Evolutionary conservation across 1,140 invertebrate genomes (phyloP).

Genomic region (Megalopta genalis): DNA sequence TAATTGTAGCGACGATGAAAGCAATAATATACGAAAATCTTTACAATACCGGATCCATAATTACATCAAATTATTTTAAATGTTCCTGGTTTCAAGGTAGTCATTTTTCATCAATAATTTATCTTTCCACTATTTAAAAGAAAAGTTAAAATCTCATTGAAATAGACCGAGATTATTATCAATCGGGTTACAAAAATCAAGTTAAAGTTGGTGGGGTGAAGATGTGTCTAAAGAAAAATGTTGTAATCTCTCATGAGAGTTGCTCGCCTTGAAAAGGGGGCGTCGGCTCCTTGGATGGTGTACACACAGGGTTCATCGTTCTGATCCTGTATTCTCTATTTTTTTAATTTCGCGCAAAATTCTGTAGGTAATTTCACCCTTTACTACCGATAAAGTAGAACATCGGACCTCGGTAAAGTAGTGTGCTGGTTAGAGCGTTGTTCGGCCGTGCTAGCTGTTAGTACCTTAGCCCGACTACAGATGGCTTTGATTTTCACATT

Average conservation of each 20-base stretch:
- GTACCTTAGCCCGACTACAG: not conserved
- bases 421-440: not conserved
- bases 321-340: conserved; percentile 47
- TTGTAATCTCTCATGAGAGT: conserved; percentile 70
- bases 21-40: too few relatives aligned
- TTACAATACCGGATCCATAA: too few relatives aligned
- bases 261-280: conserved; percentile 74
- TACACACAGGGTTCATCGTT: conserved; percentile 67
- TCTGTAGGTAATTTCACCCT: conserved; percentile 25
- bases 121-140: too few relatives aligned
- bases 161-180: not conserved
- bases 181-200: not conserved
- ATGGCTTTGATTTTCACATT: not conserved
- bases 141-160: not conserved
- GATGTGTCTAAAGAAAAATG: conserved; percentile 66
- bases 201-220: conserved; percentile 35
- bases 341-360: conserved; percentile 60
- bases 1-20: too few relatives aligned
- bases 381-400: conserved; percentile 4
- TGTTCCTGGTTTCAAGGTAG: too few relatives aligned
- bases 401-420: not conserved
- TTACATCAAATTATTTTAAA: too few relatives aligned
- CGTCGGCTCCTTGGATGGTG: conserved; percentile 69
- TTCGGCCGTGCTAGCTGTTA: not conserved
- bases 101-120: too few relatives aligned